Base-by-base conservation (phyloP, 2,888 invertebrate species). In the Latrodectus elegans region DNA sequence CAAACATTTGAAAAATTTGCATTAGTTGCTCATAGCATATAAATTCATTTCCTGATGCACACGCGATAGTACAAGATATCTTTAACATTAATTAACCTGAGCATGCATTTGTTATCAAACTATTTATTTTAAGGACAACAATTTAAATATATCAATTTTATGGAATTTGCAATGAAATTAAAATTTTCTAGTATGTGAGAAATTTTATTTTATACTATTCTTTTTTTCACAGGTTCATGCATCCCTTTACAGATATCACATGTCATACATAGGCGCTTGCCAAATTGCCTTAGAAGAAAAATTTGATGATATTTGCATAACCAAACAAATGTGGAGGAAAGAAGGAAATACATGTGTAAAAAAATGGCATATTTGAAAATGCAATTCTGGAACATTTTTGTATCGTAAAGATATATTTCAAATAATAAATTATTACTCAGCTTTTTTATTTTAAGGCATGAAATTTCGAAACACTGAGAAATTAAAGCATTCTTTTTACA, bases 231-330 rank as follows among this genome's bases (percentile, higher is more conserved):
- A 94, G 93, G 94, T 94, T 15, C 93, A 93, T 90, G 92, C 93
- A 3, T 93, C 93, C 26, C 94, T 94, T 0, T 93, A 94, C 91
- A 91, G 94, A 11, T 94, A 94, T 90, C 94, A 94, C 90, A 93
- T 94, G 17, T 93, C 94, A 1, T 94, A 93, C 91, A 91, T 94
- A 67, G 94, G 94, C n/a, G 94, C 94, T 1, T 93, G 93, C 88
- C 92, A 93, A 22, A 91, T 94, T 82, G 93, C 93, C 4, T 90
- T 91, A 73, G 92, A 92, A 89, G 91, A 91, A 17, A 92, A 91
- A 52, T 93, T 93, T 90, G 91, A 92, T 60, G 91, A 92, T 90
- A 91, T 91, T 51, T 91, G 90, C 86, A 90, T 92, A 49, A 91
- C 91, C 8, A 89, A 89, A 70, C 90, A 91, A 64, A 91, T 91